Conservation (phyloP, 2,888 invertebrate genomes). For the Dynastes grantii region DNA sequence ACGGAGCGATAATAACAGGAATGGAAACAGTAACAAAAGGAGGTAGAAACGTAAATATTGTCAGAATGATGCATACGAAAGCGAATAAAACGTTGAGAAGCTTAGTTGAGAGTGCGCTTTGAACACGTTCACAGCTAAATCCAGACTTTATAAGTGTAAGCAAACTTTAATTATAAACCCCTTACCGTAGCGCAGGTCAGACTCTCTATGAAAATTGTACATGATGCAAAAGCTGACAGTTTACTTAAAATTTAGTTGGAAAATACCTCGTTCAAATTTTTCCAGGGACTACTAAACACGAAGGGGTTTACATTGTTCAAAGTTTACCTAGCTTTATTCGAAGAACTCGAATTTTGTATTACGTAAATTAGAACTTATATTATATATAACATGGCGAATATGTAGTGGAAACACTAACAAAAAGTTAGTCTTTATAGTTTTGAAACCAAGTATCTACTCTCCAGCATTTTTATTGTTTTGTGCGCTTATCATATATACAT, state of each 20-base stretch:
- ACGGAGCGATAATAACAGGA: no score
- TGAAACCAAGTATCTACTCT: no score
- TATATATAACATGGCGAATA: no score
- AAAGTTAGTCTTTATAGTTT: no score
- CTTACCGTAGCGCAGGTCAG: not conserved
- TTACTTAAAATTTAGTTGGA: conserved; percentile 5
- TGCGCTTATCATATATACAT: no score
- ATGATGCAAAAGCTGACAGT: not conserved
- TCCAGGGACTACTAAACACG: not conserved
- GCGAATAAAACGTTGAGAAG: conserved; percentile 9
- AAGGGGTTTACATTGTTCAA: no score
- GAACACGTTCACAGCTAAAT: not conserved
- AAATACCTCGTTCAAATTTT: not conserved
- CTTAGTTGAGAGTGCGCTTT: conserved; percentile 3
- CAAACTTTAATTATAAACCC: conserved; percentile 20
- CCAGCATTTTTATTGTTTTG: no score
- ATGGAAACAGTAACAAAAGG: not conserved
- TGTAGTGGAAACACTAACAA: no score
- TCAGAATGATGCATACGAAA: not conserved
- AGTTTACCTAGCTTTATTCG: no score
- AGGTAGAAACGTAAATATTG: not conserved
- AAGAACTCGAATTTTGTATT: no score
- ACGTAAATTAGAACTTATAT: no score
- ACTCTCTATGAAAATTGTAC: not conserved
- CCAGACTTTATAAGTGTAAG: conserved; percentile 12